Conservation (phyloP, 2,113 vertebrate genomes). For the Xiphias gladius region DNA sequence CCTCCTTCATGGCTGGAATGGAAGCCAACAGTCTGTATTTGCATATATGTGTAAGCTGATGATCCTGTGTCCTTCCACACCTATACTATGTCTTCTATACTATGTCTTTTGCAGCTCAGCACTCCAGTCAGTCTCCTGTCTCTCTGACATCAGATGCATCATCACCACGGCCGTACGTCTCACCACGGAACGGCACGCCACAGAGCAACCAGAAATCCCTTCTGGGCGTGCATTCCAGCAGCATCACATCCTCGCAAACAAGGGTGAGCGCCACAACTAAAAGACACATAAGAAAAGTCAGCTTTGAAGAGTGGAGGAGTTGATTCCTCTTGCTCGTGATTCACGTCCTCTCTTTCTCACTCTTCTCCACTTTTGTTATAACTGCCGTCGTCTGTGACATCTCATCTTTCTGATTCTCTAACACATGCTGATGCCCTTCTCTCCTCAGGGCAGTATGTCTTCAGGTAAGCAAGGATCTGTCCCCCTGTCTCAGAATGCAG, state of each 20-base stretch:
- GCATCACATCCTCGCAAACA: constrained; percentile 88
- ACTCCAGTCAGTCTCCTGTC: constrained; percentile 96
- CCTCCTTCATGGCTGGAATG: neutral
- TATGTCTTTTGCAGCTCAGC: constrained; percentile 86
- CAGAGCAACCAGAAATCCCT: constrained; percentile 93
- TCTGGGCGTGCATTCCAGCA: constrained; percentile 83
- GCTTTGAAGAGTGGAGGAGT: neutral
- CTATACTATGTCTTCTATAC: neutral
- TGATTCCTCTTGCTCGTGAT: neutral
- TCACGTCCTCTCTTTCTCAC: neutral
- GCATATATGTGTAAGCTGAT: neutral
- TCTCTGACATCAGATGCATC: constrained; percentile 96
- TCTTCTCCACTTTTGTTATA: neutral
- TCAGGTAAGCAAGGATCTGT: constrained; percentile 91
- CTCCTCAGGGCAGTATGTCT: constrained; percentile 87
- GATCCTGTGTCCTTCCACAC: accelerated
- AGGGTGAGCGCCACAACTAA: constrained; percentile 85
- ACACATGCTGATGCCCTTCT: neutral
- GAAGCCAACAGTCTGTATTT: neutral
- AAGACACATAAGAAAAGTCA: neutral
- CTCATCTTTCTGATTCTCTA: neutral
- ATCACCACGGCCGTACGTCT: constrained; percentile 96
- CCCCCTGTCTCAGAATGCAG: constrained; percentile 86
- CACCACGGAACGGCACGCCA: constrained; percentile 95
- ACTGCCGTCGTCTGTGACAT: neutral